Evolutionary conservation across 2,888 invertebrate species (phyloP).

Genomic region (Torymus texanus): DNA sequence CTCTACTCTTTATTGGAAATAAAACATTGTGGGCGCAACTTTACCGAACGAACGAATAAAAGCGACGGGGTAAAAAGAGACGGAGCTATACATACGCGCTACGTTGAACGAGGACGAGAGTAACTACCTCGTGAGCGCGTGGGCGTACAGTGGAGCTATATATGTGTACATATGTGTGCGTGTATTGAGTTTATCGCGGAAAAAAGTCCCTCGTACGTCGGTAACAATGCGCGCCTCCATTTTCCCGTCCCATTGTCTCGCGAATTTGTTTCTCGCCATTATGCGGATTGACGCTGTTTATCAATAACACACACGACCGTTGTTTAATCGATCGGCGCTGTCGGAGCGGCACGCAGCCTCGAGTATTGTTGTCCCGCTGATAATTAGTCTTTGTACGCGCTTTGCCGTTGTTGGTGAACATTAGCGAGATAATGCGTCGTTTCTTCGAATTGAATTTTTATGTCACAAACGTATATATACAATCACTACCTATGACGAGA

Average conservation of each 20-base stretch:
- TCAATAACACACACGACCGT: conserved; percentile 36
- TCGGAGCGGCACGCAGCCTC: background rate
- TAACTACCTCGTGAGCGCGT: conserved; percentile 1
- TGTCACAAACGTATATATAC: too few relatives aligned
- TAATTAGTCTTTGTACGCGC: conserved; percentile 37
- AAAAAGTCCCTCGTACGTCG: conserved; percentile 36
- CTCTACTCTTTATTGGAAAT: too few relatives aligned
- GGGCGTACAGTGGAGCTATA: background rate
- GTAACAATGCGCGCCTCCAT: conserved; percentile 24
- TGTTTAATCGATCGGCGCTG: conserved; percentile 44
- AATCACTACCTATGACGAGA: too few relatives aligned
- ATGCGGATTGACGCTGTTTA: conserved; percentile 39
- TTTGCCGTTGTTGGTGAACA: conserved; percentile 1
- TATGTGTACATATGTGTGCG: background rate
- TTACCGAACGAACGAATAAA: conserved; percentile 15
- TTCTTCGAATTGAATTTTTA: too few relatives aligned
- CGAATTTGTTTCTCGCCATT: conserved; percentile 50
- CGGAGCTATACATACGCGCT: background rate
- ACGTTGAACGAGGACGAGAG: conserved; percentile 29
- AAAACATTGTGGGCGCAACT: background rate
- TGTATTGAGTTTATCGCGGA: conserved; percentile 34
- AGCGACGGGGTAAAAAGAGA: background rate
- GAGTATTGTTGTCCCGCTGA: conserved; percentile 19
- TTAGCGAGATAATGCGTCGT: too few relatives aligned
- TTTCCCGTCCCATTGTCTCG: conserved; percentile 41